Evolutionary conservation across 2,113 vertebrate species (phyloP).

Genomic region (Oncorhynchus clarkii): DNA sequence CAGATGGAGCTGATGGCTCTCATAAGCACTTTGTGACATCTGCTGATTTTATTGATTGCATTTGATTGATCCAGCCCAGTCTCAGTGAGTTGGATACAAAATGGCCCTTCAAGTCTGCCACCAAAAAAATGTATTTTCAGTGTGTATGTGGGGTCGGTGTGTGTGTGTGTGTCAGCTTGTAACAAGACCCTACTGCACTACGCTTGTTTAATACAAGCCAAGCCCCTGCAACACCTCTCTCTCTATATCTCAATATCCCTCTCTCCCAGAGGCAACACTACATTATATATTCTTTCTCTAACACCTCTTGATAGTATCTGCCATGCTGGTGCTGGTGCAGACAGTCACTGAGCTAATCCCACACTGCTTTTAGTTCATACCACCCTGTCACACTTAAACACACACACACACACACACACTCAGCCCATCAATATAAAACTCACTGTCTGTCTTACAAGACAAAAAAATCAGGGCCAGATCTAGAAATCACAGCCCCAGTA

Average conservation of each 20-base stretch:
- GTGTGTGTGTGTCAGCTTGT: not conserved
- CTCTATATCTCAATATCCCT: not conserved
- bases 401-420: not conserved
- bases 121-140: not conserved
- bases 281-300: slow-evolving; percentile 17
- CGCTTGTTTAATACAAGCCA: not conserved
- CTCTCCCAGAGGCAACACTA: slow-evolving; percentile 14
- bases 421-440: not conserved
- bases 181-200: not conserved
- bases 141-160: not conserved
- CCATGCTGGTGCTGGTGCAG: not conserved
- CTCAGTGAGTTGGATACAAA: not conserved
- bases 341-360: slow-evolving; percentile 12
- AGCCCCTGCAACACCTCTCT: not conserved
- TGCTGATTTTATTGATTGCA: too few species aligned
- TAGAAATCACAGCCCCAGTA: too few species aligned
- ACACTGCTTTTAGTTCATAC: slow-evolving; percentile 12
- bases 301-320: not conserved
- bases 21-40: not conserved
- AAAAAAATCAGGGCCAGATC: too few species aligned
- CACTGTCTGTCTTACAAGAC: too few species aligned
- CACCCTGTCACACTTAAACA: slow-evolving; percentile 1
- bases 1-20: not conserved
- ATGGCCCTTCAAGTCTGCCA: slow-evolving; percentile 11
- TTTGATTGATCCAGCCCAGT: not conserved